Evolutionary conservation across 2,113 vertebrate species (phyloP), one percentile per base, ranked within the genome.

Genomic region (Marcusenius ussheri): DNA sequence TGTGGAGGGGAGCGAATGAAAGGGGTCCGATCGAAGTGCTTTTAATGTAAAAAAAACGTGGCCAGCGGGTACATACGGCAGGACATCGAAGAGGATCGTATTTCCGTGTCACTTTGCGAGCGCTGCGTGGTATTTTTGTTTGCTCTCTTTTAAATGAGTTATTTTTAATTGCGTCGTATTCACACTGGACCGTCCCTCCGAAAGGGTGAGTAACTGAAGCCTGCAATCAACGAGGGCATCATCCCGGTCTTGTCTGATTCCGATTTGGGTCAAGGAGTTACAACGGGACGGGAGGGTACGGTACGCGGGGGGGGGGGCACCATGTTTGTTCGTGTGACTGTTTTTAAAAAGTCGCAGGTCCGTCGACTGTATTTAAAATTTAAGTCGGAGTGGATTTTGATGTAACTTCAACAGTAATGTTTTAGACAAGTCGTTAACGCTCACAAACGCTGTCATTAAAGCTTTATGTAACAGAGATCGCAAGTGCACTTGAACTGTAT

Each of bases 101-200:
- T 80, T 83, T 49, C n/a, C 46, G 50, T 91, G 56, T 50, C 85
- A 56, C 83, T 46, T 84, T n/a, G 83, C 39, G 77, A 45, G 31
- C 31, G 77, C 42, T 45, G 39, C 45, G 83, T 46, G 83, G 7
- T 84, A 24, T 84, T 84, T 46, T 47, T 84, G 77, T 53, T 83
- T 90, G 11, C 15, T 83, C 83, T 83, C 35, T 90, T 88, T 62
- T 90, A 45, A 49, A 90, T 88, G 89, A 92, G 90, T 92, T 89
- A 83, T 91, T 92, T 91, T 89, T 89, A 89, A 89, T 90, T 91
- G 91, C 92, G 91, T 91, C 89, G 92, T 58, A 93, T 91, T 93
- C 91, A 92, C 93, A 94, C 93, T 94, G 94, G 93, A 92, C 94
- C 91, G 92, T 93, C 94, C 93, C 91, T 91, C 91, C 90, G 90